Evolutionary conservation across 2,797 vertebrate genomes (phyloP).

Genomic region (Varecia variegata): DNA sequence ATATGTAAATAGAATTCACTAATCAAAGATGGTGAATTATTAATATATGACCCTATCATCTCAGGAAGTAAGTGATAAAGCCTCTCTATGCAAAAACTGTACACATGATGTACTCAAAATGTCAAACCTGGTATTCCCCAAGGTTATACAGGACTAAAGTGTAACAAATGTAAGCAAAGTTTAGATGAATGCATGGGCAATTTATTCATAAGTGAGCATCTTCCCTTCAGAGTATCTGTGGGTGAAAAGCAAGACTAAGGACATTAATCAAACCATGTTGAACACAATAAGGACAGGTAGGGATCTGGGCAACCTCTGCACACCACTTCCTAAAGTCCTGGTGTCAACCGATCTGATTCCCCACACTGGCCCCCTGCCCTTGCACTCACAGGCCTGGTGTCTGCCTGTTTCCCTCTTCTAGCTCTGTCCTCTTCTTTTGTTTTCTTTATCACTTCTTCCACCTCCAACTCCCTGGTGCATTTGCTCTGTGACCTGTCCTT

Average conservation of each 20-base stretch:
- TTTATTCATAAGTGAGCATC: neutral
- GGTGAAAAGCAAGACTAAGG: neutral
- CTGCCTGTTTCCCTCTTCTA: neutral
- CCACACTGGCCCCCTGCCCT: neutral
- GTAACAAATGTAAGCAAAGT: neutral
- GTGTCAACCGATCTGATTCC: rapidly evolving
- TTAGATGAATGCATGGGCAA: neutral
- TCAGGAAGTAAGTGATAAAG: neutral
- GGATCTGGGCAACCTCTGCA: too few species aligned
- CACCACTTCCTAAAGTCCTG: neutral
- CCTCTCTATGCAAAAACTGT: neutral
- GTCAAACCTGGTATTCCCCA: neutral
- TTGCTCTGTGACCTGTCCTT: neutral
- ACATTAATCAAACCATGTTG: neutral
- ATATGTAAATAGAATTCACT: neutral
- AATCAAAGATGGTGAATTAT: neutral
- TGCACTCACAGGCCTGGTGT: neutral
- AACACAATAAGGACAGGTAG: neutral
- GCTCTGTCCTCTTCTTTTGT: neutral
- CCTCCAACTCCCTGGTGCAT: neutral
- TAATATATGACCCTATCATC: neutral
- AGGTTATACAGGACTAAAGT: neutral
- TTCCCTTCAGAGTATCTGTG: neutral
- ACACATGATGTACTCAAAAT: neutral
- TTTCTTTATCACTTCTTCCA: neutral